A percentile compares a stretch with the other conserved stretches of the same genome.
Conservation (phyloP, 2,888 invertebrate genomes). For the Ethmia dodecea region DNA sequence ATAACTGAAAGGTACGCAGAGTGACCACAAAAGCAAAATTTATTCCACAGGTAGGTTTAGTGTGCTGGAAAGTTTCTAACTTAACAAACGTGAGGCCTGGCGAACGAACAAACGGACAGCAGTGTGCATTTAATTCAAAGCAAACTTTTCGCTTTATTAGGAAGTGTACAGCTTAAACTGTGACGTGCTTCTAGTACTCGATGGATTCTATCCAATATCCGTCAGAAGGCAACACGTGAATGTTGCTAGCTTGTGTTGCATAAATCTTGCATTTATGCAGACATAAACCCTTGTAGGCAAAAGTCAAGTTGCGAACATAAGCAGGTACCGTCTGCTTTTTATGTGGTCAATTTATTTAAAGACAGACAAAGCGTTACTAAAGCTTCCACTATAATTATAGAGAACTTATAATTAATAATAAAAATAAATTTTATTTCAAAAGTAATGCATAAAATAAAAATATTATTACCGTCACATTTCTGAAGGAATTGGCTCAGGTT, state of each 20-base stretch:
- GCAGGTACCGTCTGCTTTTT: too few species aligned
- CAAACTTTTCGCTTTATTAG: slow-evolving; percentile 65
- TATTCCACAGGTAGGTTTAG: slow-evolving; percentile 31
- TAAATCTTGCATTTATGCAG: slow-evolving; percentile 2
- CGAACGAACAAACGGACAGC: slow-evolving; percentile 46
- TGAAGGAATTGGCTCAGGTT: too few species aligned
- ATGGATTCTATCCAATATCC: slow-evolving; percentile 60
- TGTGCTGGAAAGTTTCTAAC: slow-evolving; percentile 39
- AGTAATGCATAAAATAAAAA: too few species aligned
- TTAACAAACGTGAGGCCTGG: slow-evolving; percentile 50
- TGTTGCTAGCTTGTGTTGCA: slow-evolving; percentile 12
- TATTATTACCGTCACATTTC: too few species aligned
- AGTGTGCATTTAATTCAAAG: slow-evolving; percentile 61
- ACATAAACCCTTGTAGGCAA: too few species aligned
- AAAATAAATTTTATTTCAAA: too few species aligned
- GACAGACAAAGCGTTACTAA: too few species aligned
- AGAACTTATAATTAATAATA: too few species aligned
- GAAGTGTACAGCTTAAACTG: slow-evolving; percentile 56
- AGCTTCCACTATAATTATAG: too few species aligned
- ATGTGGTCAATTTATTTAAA: too few species aligned
- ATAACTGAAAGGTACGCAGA: slow-evolving; percentile 5
- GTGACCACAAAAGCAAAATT: slow-evolving; percentile 13
- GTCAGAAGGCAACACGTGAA: slow-evolving; percentile 42
- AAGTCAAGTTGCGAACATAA: too few species aligned
- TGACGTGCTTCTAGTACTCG: too few species aligned